Conservation (phyloP, 2,797 vertebrate genomes). For the Xerus rutilus region DNA sequence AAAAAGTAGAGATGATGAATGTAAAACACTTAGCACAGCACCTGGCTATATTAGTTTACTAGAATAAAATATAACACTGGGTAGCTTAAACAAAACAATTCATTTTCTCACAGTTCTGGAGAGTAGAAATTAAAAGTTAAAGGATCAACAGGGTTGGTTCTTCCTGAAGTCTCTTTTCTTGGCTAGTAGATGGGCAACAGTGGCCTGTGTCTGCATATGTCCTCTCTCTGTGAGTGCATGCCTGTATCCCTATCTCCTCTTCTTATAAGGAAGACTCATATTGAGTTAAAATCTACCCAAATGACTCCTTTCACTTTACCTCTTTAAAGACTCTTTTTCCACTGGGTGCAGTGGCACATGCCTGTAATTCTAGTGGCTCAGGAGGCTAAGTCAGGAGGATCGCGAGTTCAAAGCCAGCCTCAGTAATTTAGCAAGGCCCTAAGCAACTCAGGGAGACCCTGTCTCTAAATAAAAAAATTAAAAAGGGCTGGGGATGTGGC, state of each 20-base stretch:
- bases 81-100: neutral
- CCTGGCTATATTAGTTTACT: neutral
- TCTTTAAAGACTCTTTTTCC: neutral
- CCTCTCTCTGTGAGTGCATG: neutral
- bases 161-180: neutral
- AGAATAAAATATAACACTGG: neutral
- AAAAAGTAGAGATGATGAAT: neutral
- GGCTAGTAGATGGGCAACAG: neutral
- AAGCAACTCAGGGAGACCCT: too few relatives aligned
- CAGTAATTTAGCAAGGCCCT: too few relatives aligned
- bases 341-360: too few relatives aligned
- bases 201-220: neutral
- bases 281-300: neutral
- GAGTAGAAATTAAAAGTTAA: neutral
- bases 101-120: constrained; percentile 14
- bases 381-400: too few relatives aligned
- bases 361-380: too few relatives aligned
- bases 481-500: neutral
- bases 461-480: too few relatives aligned
- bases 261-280: neutral
- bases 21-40: neutral
- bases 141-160: neutral
- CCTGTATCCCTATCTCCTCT: neutral
- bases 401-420: too few relatives aligned
- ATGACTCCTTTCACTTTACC: neutral